Evolutionary conservation across 1,140 invertebrate species (phyloP), one percentile per base, ranked within the genome.

Genomic region (Drosophila littoralis): DNA sequence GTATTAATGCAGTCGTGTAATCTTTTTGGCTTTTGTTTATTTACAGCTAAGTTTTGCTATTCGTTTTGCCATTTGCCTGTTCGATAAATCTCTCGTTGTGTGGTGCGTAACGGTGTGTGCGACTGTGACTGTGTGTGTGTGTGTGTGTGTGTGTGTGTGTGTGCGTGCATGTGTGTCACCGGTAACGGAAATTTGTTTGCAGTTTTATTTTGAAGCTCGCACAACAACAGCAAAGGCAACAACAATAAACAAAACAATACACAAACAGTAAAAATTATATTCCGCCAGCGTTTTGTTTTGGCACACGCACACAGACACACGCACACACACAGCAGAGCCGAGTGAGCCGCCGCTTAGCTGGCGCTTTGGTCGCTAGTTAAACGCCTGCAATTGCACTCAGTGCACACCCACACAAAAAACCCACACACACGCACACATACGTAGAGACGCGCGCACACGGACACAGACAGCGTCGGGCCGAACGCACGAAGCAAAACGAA

Each of bases 101-200:
- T 28, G 8, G 15, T n/a, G 1, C 7, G 51, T 45, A 48, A 48
- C 46, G 46, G 40, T 35, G 48, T 40, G 12, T 43, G 59, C 8
- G 46, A 46, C 43, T 32, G 60, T 45, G 45, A 36, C 38, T 8
- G 8, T 6, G 57, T 15, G 5, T 15, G 50, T 43, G 22, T 17
- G 38, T 33, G 60, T 32, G 7, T 43, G 68, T n/a, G 46, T 50
- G 54, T 33, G 63, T 43, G 42, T 51, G 50, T 8, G 13, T 7
- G 54, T 50, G 15, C 43, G 59, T 54, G 57, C 9, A 8, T 67
- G 68, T 66, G 43, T 65, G 65, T 77, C 59, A 58, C 67, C 67
- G 71, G 76, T 64, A 86, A 63, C 79, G 66, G 79, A 71, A 82
- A 83, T 86, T 75, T 75, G 82, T 83, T 83, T 75, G 75, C 69